Conservation (phyloP, 2,797 vertebrate species). For the Denticeps clupeoides region DNA sequence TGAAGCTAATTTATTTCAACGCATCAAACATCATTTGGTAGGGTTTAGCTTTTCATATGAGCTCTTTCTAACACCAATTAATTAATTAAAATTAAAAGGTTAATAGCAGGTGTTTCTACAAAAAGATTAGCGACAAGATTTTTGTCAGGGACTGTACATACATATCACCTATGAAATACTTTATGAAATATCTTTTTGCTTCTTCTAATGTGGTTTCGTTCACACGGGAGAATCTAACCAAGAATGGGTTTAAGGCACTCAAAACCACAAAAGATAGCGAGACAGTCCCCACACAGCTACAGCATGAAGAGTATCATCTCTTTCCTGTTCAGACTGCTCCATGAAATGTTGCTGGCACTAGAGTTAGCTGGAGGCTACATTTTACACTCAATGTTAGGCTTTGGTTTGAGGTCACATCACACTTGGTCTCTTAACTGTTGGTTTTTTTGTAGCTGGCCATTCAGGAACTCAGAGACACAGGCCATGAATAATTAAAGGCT, state of each 20-base stretch:
- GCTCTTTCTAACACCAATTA: too few species aligned
- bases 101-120: too few species aligned
- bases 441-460: not conserved
- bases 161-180: too few species aligned
- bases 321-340: slow-evolving; percentile 53
- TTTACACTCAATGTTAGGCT: slow-evolving; percentile 43
- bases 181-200: slow-evolving; percentile 34
- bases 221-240: slow-evolving; percentile 36
- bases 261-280: slow-evolving; percentile 41
- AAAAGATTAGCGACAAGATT: too few species aligned
- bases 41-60: too few species aligned
- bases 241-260: slow-evolving; percentile 59
- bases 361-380: slow-evolving; percentile 57
- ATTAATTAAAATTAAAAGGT: too few species aligned
- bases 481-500: too few species aligned
- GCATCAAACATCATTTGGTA: too few species aligned
- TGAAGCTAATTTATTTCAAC: too few species aligned
- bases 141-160: too few species aligned
- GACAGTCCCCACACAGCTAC: slow-evolving; percentile 13
- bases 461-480: too few species aligned
- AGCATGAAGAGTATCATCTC: too few species aligned
- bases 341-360: slow-evolving; percentile 71
- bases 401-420: slow-evolving; percentile 56
- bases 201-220: slow-evolving; percentile 25
- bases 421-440: not conserved